Evolutionary conservation across 2,797 vertebrate genomes (phyloP), one percentile per base, ranked within the genome.

Genomic region (Lepus oiostolus): DNA sequence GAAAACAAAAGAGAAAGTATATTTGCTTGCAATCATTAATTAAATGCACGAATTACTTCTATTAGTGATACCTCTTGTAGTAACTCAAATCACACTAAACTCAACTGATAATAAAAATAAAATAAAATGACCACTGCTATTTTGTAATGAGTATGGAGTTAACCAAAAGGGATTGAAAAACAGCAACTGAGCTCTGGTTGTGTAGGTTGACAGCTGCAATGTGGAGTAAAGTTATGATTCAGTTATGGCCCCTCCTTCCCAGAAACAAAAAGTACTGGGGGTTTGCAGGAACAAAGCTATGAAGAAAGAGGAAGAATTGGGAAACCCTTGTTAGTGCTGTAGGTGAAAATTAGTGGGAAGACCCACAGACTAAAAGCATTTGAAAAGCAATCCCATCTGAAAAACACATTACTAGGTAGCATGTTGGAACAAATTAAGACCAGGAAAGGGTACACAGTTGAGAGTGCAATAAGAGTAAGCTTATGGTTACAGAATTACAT

Each of bases 71-170:
- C 7, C 67, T 87, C 58, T 58, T 80, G 87, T 85, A 70, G 65
- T 76, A 85, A 83, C 42, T 88, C 42, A 85, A 79, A 83, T 47
- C 79, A 75, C 47, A 65, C 1, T 47, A 67, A 84, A 58, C 32
- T 92, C 50, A 91, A 80, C 24, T 79, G 11, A 74, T 95, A 52
- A 26, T 79, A 79, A 88, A n/a, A 93, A 87, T 74, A 90, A 79
- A 95, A 71, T n/a, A 76, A 90, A 91, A 84, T 80, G 22, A 77
- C 30, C 42, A 38, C 21, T 35, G 24, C 58, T 93, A 38, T 86
- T 22, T 9, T 87, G 32, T 38, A 75, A 75, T 50, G 71, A 93
- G 30, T 82, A 71, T 38, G 30, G 62, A 47, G 30, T 11, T 63
- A 90, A 90, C 87, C 92, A 80, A 4, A 35, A 88, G 52, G 21